Percentiles rank a stretch among this genome's conserved stretches.
These are phyloP conservation scores for Meloidogyne exigua DNA, from an alignment of 1,140 invertebrate genomes.

Conservation along the genomic window DNA sequence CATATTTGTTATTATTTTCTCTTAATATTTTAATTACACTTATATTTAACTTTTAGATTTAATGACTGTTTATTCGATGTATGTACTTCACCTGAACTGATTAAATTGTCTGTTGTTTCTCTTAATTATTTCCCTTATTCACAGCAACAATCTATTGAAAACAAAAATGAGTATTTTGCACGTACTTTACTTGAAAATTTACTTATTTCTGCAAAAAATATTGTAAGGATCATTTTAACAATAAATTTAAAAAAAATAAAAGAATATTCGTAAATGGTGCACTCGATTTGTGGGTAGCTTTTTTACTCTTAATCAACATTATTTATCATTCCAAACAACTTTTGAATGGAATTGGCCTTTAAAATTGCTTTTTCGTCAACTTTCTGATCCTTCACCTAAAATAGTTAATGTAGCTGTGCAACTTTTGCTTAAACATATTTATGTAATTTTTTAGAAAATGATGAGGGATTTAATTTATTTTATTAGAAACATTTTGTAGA, in stretches of 20 bases:
- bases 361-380: constrained; percentile 15
- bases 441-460: constrained; percentile 11
- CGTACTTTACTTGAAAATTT: constrained; percentile 12
- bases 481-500: too few relatives aligned
- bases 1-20: too few relatives aligned
- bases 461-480: too few relatives aligned
- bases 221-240: not conserved
- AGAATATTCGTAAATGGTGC: constrained; percentile 17
- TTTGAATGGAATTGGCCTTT: constrained; percentile 16
- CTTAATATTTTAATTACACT: not conserved
- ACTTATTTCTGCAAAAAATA: constrained; percentile 14
- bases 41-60: not conserved
- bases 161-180: not conserved
- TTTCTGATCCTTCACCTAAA: constrained; percentile 18
- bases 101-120: constrained; percentile 16
- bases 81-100: not conserved
- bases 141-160: too few relatives aligned
- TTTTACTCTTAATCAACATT: constrained; percentile 11
- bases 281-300: constrained; percentile 9
- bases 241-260: not conserved
- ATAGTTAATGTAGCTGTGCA: not conserved
- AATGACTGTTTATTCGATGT: not conserved
- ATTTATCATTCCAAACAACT: not conserved
- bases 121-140: constrained; percentile 21
- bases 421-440: constrained; percentile 8